Conservation (phyloP, 2,888 invertebrate genomes). For the Tinea trinotella region DNA sequence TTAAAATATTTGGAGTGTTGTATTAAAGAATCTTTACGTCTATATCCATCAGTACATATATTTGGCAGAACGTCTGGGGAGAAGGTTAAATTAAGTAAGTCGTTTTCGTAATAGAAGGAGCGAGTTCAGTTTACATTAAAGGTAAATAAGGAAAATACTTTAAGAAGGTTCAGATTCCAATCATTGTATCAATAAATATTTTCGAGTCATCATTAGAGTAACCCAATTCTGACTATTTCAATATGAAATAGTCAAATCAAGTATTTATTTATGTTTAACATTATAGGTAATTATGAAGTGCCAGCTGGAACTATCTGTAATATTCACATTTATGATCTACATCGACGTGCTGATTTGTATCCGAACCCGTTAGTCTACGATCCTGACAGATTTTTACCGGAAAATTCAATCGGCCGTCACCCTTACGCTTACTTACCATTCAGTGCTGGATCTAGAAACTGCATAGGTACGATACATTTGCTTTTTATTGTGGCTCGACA, state of each 20-base stretch:
- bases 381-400: slow-evolving; percentile 78
- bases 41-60: slow-evolving; percentile 73
- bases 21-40: slow-evolving; percentile 72
- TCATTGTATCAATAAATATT: too few relatives aligned
- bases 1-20: slow-evolving; percentile 74
- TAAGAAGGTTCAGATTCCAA: too few relatives aligned
- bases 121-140: too few relatives aligned
- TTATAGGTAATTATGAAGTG: slow-evolving; percentile 51
- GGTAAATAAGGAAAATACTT: too few relatives aligned
- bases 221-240: too few relatives aligned
- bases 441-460: slow-evolving; percentile 79
- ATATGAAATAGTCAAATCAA: too few relatives aligned
- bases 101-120: too few relatives aligned
- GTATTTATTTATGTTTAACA: too few relatives aligned
- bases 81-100: slow-evolving; percentile 63
- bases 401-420: slow-evolving; percentile 64
- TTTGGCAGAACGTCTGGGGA: slow-evolving; percentile 62
- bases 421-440: slow-evolving; percentile 77
- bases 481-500: too few relatives aligned
- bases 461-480: slow-evolving; percentile 65
- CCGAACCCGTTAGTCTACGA: slow-evolving; percentile 77
- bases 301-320: slow-evolving; percentile 58
- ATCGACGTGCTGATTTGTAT: slow-evolving; percentile 74
- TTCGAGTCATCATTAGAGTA: too few relatives aligned
- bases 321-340: slow-evolving; percentile 72